Percentiles rank a stretch among this genome's conserved stretches.
Evolutionary conservation across 2,113 vertebrate species (phyloP).

Genomic region (Castor canadensis): DNA sequence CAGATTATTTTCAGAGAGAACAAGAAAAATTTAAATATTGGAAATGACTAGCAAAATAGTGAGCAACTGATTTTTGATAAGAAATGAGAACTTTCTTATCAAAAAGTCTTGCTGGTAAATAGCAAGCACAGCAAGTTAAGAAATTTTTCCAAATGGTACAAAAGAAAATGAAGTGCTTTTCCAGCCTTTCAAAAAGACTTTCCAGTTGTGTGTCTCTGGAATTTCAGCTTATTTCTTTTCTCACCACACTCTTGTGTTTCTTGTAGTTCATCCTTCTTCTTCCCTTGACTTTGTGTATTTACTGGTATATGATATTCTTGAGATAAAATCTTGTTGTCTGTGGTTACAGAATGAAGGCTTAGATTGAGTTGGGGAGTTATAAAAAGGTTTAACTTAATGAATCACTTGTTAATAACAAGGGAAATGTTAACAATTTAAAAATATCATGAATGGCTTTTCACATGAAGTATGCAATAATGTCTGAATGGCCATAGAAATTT

Average conservation of each 20-base stretch:
- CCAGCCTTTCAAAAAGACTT: not conserved
- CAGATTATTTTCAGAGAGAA: not conserved
- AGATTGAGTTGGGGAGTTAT: not conserved
- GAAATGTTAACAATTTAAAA: no score
- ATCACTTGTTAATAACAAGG: not conserved
- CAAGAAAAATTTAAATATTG: not conserved
- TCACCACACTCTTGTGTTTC: fast-evolving
- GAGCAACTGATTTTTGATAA: not conserved
- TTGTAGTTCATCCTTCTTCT: not conserved
- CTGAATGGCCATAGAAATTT: not conserved
- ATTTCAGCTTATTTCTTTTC: not conserved
- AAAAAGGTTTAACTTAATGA: not conserved
- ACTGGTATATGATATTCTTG: no score
- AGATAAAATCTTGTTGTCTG: not conserved
- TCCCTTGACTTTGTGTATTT: not conserved
- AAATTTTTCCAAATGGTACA: not conserved
- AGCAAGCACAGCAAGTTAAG: not conserved
- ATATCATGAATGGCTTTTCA: not conserved
- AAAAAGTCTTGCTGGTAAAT: not conserved
- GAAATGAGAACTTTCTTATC: not conserved
- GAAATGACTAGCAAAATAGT: not conserved
- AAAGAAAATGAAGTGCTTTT: not conserved
- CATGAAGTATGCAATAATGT: not conserved
- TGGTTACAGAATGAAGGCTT: not conserved
- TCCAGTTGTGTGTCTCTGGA: not conserved